Evolutionary conservation across 92 coral and sea anemone species (phyloP), one percentile per base, ranked within the genome.

Genomic region (Phenganax subtilis): DNA sequence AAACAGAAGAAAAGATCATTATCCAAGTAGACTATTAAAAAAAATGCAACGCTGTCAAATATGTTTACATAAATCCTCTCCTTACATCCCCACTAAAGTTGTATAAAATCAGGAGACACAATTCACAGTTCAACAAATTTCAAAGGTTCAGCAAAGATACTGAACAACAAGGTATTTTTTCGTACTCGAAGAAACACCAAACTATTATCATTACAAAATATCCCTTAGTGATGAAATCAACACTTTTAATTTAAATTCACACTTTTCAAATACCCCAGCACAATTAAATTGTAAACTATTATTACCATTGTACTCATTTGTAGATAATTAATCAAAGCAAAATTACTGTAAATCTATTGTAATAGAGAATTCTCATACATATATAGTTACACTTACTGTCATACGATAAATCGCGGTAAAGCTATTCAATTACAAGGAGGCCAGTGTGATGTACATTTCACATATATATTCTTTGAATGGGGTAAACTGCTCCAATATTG

Each of bases 11-110:
- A n/a, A 17, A 51, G 78, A 53, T 58, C 51, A 47, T 72, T 72
- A 82, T 82, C 85, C 53, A 20, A 8, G 20, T 60, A 67, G 44
- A 44, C 61, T 76, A 67, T 69, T 63, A 77, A 77, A 77, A 51
- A 37, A 79, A 63, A 63, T 60, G 28, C 6, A 52, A 79, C 15
- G 31, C 83, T 79, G 83, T 79, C 83, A 79, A 63, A 0, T 60
- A 51, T 64, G 83, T 79, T 79, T 51, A 64, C 83, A 63, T 64
- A 79, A 37, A 52, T 10, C 9, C 71, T 77, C 71, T 15, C 52
- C 37, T 77, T 31, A 27, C 30, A 30, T 63, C 83, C 65, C 73
- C 52, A 62, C 59, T 79, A 16, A 65, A 79, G 59, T 79, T 79
- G 83, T 79, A 67, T 47, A 79, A 79, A 79, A 79, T 54, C 15